These are phyloP conservation scores for Antennarius maculatus DNA, from an alignment of 2,797 vertebrate species.

Conservation along the genomic window DNA sequence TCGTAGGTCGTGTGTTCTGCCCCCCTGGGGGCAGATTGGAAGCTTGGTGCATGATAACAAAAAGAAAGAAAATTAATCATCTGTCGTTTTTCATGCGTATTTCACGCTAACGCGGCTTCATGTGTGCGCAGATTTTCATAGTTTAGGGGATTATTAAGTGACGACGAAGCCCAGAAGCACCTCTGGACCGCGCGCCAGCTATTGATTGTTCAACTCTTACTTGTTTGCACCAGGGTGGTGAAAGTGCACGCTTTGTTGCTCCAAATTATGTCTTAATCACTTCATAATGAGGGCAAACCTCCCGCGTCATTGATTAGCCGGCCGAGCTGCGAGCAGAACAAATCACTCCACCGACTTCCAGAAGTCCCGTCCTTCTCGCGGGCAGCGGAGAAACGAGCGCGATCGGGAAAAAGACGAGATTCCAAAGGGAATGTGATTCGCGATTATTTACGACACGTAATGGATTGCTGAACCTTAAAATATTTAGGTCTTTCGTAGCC, in stretches of 20 bases:
- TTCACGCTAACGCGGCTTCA: slow-evolving; percentile 45
- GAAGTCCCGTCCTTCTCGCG: slow-evolving; percentile 7
- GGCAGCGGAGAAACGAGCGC: neutral
- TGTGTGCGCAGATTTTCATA: slow-evolving; percentile 45
- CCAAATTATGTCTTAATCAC: slow-evolving; percentile 77
- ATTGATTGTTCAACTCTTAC: slow-evolving; percentile 62
- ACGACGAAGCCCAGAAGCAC: slow-evolving; percentile 57
- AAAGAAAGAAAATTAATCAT: slow-evolving; percentile 46
- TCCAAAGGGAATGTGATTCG: no score
- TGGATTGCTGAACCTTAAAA: no score
- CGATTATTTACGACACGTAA: no score
- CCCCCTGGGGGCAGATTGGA: slow-evolving; percentile 49
- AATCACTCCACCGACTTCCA: slow-evolving; percentile 35
- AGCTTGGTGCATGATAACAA: slow-evolving; percentile 3
- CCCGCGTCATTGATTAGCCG: slow-evolving; percentile 72
- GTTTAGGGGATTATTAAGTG: slow-evolving; percentile 67
- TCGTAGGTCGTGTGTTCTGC: slow-evolving; percentile 28
- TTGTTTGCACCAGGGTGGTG: slow-evolving; percentile 33
- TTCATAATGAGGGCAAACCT: slow-evolving; percentile 73
- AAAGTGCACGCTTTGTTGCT: slow-evolving; percentile 62
- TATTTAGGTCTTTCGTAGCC: no score
- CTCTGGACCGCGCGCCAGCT: slow-evolving; percentile 48
- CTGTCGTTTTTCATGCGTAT: slow-evolving; percentile 47
- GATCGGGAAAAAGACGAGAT: no score
- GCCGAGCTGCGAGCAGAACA: slow-evolving; percentile 56